Conservation (phyloP, 2,888 invertebrate species). For the Noctua pronuba region DNA sequence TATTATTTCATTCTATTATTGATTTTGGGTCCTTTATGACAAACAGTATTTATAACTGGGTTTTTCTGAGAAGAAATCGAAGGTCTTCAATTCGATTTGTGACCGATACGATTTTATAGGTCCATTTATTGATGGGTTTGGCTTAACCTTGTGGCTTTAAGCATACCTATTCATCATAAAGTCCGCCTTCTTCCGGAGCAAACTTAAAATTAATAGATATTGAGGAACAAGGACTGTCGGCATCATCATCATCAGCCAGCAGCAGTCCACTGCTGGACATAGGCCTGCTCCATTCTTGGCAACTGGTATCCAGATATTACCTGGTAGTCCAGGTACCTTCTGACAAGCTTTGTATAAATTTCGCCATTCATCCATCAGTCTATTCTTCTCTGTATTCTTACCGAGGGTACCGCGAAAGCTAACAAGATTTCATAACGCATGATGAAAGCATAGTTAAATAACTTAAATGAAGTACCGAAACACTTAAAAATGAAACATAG, state of each 20-base stretch:
- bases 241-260: background rate
- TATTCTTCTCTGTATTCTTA: background rate
- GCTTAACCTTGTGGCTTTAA: conserved; percentile 4
- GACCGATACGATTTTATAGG: background rate
- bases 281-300: background rate
- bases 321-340: background rate
- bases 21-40: background rate
- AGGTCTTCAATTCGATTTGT: background rate
- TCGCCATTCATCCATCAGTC: background rate
- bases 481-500: background rate
- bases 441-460: background rate
- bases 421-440: background rate
- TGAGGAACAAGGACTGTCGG: background rate
- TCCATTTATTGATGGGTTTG: background rate
- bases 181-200: background rate
- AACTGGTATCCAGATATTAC: background rate
- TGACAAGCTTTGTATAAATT: background rate
- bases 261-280: background rate
- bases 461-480: background rate
- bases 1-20: background rate
- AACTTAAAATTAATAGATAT: background rate
- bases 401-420: background rate
- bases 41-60: background rate
- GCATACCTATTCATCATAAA: background rate
- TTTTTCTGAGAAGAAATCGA: background rate